Evolutionary conservation across 2,113 vertebrate genomes (phyloP), one percentile per base, ranked within the genome.

Genomic region (Pseudolaguvia tuberculata): DNA sequence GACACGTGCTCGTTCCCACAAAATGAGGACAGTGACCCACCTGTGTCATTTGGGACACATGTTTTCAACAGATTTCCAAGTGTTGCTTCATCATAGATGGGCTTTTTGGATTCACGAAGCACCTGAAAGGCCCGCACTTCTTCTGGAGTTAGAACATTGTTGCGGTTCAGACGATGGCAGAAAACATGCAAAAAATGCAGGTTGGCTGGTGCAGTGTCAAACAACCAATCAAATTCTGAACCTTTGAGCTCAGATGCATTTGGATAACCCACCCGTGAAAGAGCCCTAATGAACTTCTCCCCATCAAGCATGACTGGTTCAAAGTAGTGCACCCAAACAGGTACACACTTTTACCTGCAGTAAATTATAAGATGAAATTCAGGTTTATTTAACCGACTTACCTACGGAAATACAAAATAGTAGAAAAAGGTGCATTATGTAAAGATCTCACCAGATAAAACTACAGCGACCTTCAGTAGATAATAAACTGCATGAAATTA

Each of bases 211-310:
- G 87, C 81, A 3, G 94, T 91, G 50, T 97, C 95, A 85, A 97
- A 97, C 71, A 97, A 84, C 95, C 97, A 99, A 82, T 99, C 96
- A 79, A 98, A 98, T 82, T 97, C 94, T 5, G 92, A 94, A 73
- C 90, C 91, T 78, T 92, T 91, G 59, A 98, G 90, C 5, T 75
- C 78, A 45, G 87, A 81, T 1, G 89, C 89, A 50, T 87, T 86
- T 11, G 93, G 93, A 86, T 93, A 98, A 76, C 89, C 88, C 47
- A 95, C 88, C 79, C 86, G 92, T 76, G 86, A 88, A 56, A 98
- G 84, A 1, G 89, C 91, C 87, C 92, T 89, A 85, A 99, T 93
- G 88, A 98, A 96, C 29, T 92, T 89, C 23, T 85, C 87, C 78
- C 97, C 95, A 71, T 87, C 85, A 80, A 91, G 91, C 93, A 94